Conservation (phyloP, 2,113 vertebrate species). For the Lophius piscatorius region DNA sequence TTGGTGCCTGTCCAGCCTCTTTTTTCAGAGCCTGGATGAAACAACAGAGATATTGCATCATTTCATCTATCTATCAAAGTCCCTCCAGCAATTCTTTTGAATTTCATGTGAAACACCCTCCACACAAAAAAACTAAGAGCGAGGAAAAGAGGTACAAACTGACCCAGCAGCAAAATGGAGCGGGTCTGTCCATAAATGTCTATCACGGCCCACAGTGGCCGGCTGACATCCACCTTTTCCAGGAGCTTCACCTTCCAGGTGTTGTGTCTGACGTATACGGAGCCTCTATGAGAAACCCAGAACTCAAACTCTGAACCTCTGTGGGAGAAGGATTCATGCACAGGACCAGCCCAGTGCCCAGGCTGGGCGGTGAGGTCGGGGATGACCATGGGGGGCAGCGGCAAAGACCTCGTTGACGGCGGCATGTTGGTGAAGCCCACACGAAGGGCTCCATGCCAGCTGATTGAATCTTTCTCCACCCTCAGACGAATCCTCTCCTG, state of each 20-base stretch:
- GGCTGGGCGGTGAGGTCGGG: slow-evolving; percentile 75
- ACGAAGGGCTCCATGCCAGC: slow-evolving; percentile 82
- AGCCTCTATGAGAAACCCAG: slow-evolving; percentile 79
- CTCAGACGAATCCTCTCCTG: slow-evolving; percentile 77
- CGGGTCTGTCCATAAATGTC: slow-evolving; percentile 86
- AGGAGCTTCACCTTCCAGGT: slow-evolving; percentile 11
- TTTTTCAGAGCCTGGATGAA: slow-evolving; percentile 72
- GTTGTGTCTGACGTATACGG: slow-evolving; percentile 37
- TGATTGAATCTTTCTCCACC: slow-evolving; percentile 27
- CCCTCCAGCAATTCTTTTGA: not conserved
- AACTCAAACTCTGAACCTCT: slow-evolving; percentile 74
- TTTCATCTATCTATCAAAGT: not conserved
- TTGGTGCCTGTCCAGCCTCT: not conserved
- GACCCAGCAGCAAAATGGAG: slow-evolving; percentile 80
- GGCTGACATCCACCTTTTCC: slow-evolving; percentile 45
- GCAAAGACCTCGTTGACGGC: slow-evolving; percentile 64
- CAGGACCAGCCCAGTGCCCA: slow-evolving; percentile 74
- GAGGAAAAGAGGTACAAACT: slow-evolving; percentile 28
- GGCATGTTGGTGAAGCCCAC: slow-evolving; percentile 84
- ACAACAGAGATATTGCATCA: not conserved
- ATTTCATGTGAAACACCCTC: not conserved
- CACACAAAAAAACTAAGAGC: not conserved
- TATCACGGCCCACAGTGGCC: slow-evolving; percentile 85
- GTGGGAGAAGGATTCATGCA: slow-evolving; percentile 42
- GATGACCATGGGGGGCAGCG: slow-evolving; percentile 79